Evolutionary conservation across 2,888 invertebrate genomes (phyloP).

Genomic region (Scelioninae gen. 2): DNA sequence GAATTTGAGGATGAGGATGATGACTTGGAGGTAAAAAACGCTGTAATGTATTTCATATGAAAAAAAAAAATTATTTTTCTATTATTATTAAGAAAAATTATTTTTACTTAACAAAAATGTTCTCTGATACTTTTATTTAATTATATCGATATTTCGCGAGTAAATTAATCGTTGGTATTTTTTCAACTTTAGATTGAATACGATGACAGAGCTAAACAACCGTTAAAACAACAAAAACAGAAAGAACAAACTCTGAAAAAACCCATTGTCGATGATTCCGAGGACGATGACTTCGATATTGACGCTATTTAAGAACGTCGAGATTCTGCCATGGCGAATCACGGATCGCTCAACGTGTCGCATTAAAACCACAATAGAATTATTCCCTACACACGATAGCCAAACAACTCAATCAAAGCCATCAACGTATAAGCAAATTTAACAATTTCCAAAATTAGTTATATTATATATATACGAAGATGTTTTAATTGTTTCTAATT

Average conservation of each 20-base stretch:
- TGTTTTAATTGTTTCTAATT: constrained; percentile 62
- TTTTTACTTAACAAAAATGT: too few relatives aligned
- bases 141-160: too few relatives aligned
- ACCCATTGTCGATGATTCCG: constrained; percentile 81
- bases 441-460: constrained; percentile 65
- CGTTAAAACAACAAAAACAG: constrained; percentile 79
- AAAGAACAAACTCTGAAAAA: constrained; percentile 76
- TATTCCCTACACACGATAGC: constrained; percentile 54
- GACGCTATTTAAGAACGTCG: constrained; percentile 86
- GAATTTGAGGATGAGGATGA: constrained; percentile 84
- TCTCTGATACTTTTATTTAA: too few relatives aligned
- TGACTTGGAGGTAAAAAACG: constrained; percentile 82
- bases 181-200: constrained; percentile 84
- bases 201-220: constrained; percentile 89
- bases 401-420: constrained; percentile 47
- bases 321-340: constrained; percentile 29
- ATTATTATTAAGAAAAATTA: too few relatives aligned
- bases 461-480: constrained; percentile 62
- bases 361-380: constrained; percentile 47
- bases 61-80: too few relatives aligned
- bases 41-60: too few relatives aligned
- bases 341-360: constrained; percentile 42
- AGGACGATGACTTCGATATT: constrained; percentile 91
- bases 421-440: constrained; percentile 63
- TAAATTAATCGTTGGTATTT: too few relatives aligned